These are phyloP conservation scores for Tenthredo scrophulariae DNA, from an alignment of 2,888 invertebrate species.

Conservation along the genomic window DNA sequence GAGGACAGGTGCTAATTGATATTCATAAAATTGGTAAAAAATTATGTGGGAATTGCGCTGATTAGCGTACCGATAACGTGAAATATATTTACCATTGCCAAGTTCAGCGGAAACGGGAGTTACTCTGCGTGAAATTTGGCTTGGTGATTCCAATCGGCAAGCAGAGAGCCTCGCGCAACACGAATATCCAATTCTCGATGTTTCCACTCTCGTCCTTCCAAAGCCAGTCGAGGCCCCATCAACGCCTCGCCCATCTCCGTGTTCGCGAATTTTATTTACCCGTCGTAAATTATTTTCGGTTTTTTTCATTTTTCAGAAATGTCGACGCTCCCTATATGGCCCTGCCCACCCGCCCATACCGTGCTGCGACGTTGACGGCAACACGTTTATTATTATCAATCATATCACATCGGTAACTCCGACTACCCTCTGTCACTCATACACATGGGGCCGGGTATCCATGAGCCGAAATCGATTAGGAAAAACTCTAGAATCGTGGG, in stretches of 20 bases:
- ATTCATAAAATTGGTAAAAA: conserved; percentile 1
- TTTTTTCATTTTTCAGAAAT: conserved; percentile 64
- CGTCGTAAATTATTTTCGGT: conserved; percentile 69
- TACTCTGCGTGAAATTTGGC: conserved; percentile 50
- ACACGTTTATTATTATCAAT: conserved; percentile 72
- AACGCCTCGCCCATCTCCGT: conserved; percentile 58
- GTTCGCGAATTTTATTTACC: conserved; percentile 67
- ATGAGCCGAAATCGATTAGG: conserved; percentile 13
- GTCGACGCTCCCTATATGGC: conserved; percentile 61
- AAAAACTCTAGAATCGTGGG: neutral
- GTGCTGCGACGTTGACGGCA: conserved; percentile 53
- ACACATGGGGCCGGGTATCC: conserved; percentile 51
- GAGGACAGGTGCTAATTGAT: neutral
- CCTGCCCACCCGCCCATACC: neutral
- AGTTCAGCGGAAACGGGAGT: conserved; percentile 16
- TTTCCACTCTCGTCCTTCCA: conserved; percentile 29
- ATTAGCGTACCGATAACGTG: conserved; percentile 38
- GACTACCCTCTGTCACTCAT: conserved; percentile 24
- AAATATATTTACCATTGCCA: neutral
- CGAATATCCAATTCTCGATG: conserved; percentile 48
- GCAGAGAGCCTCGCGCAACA: conserved; percentile 18
- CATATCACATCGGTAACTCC: conserved; percentile 65
- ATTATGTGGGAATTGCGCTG: conserved; percentile 24
- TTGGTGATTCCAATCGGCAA: conserved; percentile 48
- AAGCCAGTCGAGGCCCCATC: conserved; percentile 56